Conservation (phyloP, 2,888 invertebrate genomes). For the Trilocha varians region DNA sequence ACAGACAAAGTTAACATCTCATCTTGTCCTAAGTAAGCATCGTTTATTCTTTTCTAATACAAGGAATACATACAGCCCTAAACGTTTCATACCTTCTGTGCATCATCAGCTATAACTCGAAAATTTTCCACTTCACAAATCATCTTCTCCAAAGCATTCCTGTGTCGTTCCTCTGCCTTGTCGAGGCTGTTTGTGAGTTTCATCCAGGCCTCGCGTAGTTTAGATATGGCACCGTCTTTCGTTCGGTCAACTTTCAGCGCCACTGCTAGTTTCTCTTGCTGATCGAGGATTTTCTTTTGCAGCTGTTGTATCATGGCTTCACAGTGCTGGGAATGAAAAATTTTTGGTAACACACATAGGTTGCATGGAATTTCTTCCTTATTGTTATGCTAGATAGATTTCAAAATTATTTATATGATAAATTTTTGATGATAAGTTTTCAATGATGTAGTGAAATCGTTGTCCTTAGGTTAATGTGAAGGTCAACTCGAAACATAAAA, state of each 20-base stretch:
- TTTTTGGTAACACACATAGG: no score
- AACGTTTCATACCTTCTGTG: constrained; percentile 46
- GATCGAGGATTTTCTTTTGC: constrained; percentile 81
- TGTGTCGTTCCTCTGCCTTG: constrained; percentile 60
- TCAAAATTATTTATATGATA: no score
- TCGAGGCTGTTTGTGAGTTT: constrained; percentile 60
- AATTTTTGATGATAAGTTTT: no score
- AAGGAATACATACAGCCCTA: no score
- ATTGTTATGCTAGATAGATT: no score
- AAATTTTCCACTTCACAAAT: constrained; percentile 68
- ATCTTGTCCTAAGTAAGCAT: no score
- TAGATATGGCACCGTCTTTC: constrained; percentile 80
- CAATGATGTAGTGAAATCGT: no score
- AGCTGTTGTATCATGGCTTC: constrained; percentile 83
- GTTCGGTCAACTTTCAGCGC: constrained; percentile 83
- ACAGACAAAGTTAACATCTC: no score
- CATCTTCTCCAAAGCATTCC: constrained; percentile 58
- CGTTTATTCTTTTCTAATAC: no score
- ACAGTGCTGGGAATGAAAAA: constrained; percentile 74
- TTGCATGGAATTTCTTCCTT: no score
- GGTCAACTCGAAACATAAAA: no score
- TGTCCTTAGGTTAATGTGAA: no score
- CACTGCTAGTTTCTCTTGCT: constrained; percentile 85
- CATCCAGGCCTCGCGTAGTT: constrained; percentile 77
- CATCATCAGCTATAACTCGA: constrained; percentile 49